These are phyloP conservation scores for Xyliphius kryptos DNA, from an alignment of 2,113 vertebrate genomes.

Conservation along the genomic window DNA sequence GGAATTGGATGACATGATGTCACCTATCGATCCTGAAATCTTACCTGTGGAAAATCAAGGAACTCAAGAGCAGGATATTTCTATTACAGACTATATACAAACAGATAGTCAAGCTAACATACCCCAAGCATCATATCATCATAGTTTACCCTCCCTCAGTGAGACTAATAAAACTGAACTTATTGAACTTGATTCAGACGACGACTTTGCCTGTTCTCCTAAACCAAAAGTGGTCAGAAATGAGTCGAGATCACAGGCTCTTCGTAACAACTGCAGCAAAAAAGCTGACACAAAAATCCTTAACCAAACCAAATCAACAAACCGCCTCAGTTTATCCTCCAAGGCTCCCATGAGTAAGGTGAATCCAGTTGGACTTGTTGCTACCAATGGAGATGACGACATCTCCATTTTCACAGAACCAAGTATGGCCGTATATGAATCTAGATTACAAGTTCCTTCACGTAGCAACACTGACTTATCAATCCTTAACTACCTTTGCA, in stretches of 20 bases:
- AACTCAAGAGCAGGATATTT: slow-evolving; percentile 25
- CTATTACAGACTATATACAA: background rate
- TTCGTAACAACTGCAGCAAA: no score
- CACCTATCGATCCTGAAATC: slow-evolving; percentile 39
- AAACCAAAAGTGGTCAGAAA: no score
- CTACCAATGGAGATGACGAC: no score
- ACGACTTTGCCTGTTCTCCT: no score
- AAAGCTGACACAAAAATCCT: no score
- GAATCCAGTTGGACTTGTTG: background rate
- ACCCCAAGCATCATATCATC: background rate
- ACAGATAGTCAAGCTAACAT: background rate
- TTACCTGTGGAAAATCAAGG: slow-evolving; percentile 14
- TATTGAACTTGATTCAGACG: no score
- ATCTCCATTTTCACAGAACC: slow-evolving; percentile 22
- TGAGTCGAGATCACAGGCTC: no score
- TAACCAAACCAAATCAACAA: no score
- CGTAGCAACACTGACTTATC: slow-evolving; percentile 51
- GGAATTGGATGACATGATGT: slow-evolving; percentile 65
- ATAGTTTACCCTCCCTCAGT: no score
- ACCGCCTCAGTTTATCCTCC: background rate
- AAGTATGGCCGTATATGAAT: slow-evolving; percentile 17
- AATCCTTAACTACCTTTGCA: slow-evolving; percentile 74
- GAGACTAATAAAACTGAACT: no score
- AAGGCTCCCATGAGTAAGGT: no score
- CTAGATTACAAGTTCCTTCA: no score